Evolutionary conservation across 1,140 invertebrate genomes (phyloP), one percentile per base, ranked within the genome.

Genomic region (Dryas iulia): DNA sequence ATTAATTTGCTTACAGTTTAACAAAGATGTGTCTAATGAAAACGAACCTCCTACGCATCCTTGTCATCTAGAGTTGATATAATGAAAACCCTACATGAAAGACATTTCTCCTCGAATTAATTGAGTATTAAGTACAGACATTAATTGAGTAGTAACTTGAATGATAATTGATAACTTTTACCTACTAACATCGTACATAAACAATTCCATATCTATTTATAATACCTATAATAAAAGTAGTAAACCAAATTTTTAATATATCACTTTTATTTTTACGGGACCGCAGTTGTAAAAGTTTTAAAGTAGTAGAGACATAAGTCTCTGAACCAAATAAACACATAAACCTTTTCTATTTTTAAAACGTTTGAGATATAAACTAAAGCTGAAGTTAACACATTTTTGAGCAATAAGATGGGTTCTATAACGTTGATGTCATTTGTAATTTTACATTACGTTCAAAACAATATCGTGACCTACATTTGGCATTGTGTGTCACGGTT

Each of bases 321-420:
- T 60, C 52, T 54, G 31, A 28, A 61, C 35, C 66, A 61, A 68
- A 68, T 68, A 68, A 68, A 68, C 66, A 68, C 59, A 68, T 68
- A 68, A 68, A 68, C 66, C 66, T 61, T 53, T 21, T 60, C 59
- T 68, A 61, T 68, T 68, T 68, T 68, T 61, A 31, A 56, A 56
- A 68, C 30, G 59, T 61, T 68, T 26, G 47, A 25, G 53, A 68
- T 61, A 68, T 26, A 68, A 68, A 67, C 58, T 67, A 67, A 67
- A 67, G 57, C 65, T 66, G 8, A 54, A 56, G 11, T 56, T 25
- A 56, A 47, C 39, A 47, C 39, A 47, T 47, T 47, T 47, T 35
- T 35, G 12, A 35, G n/a, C 33, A 35, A 35, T n/a, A 35, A 35
- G 4, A 35, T 47, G 14, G 5, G 10, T 1, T 4, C n/a, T 39